A percentile compares a stretch with the other conserved stretches of the same genome.
Conservation (phyloP, 2,797 vertebrate species). For the Cynodonichthys magdalenae region DNA sequence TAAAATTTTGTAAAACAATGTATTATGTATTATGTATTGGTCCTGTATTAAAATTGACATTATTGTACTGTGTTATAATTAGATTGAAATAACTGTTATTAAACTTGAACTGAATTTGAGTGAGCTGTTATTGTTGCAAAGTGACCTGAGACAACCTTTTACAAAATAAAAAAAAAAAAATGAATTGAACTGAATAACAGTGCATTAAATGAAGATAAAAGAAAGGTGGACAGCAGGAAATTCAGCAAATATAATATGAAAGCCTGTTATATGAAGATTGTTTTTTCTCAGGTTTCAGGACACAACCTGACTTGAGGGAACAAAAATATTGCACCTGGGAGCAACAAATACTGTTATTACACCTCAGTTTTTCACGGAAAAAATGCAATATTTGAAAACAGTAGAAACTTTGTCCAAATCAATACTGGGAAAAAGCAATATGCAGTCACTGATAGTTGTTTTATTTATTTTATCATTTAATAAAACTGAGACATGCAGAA, state of each 20-base stretch:
- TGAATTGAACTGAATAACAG: no score
- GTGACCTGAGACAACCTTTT: no score
- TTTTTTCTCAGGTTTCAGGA: slow-evolving; percentile 5
- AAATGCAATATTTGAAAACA: slow-evolving; percentile 30
- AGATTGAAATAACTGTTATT: no score
- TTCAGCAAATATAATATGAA: neutral
- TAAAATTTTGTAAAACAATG: no score
- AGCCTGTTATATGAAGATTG: neutral
- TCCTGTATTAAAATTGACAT: no score
- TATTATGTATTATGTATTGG: no score
- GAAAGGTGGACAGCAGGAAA: neutral
- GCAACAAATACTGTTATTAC: neutral
- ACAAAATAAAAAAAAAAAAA: no score
- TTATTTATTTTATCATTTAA: neutral
- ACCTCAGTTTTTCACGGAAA: slow-evolving; percentile 4
- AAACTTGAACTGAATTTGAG: no score
- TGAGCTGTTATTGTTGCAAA: no score
- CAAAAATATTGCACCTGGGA: slow-evolving; percentile 11
- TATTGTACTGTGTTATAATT: no score
- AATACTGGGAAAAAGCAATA: slow-evolving; percentile 15
- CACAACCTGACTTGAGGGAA: slow-evolving; percentile 16
- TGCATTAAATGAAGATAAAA: neutral
- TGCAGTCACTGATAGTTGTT: neutral
- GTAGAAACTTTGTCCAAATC: slow-evolving; percentile 15
- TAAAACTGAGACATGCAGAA: neutral